phyloP scores from a whole-genome alignment of 1,140 invertebrate species.

The Brachionus manjavacas region DNA sequence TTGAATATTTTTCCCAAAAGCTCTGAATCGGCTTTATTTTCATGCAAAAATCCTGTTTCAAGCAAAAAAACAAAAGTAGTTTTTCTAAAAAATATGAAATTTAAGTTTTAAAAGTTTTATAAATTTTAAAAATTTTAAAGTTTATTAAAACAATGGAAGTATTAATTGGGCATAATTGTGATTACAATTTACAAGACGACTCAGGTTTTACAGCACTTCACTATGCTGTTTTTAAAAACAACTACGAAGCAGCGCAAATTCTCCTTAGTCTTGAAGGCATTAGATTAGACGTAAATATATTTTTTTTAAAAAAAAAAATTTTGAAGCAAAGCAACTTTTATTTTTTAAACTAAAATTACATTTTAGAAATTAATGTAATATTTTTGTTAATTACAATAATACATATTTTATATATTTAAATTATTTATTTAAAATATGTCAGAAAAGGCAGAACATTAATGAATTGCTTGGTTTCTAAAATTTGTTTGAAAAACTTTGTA shows the following conservation, averaged over 20 bases:
- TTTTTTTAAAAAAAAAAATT: neutral
- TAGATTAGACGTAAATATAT: conserved; percentile 1
- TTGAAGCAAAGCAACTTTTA: neutral
- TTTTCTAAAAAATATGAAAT: no score
- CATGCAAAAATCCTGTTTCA: neutral
- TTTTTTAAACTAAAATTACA: no score
- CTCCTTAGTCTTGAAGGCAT: neutral
- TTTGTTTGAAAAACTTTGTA: no score
- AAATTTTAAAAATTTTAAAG: conserved; percentile 12
- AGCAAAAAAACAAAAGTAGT: neutral
- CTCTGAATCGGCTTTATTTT: neutral
- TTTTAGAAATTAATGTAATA: no score
- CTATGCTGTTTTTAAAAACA: conserved; percentile 23
- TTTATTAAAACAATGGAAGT: conserved; percentile 7
- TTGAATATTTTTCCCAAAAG: neutral
- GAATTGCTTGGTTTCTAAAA: no score
- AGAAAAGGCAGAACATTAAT: no score
- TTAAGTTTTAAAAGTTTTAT: neutral
- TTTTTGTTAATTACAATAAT: no score
- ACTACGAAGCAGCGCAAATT: neutral
- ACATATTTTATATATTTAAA: no score
- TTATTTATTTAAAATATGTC: no score
- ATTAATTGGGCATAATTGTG: neutral
- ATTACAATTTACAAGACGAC: conserved; percentile 12
- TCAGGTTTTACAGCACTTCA: conserved; percentile 10